These are phyloP conservation scores for Mythimna pallens DNA, from an alignment of 2,888 invertebrate species.

Conservation along the genomic window DNA sequence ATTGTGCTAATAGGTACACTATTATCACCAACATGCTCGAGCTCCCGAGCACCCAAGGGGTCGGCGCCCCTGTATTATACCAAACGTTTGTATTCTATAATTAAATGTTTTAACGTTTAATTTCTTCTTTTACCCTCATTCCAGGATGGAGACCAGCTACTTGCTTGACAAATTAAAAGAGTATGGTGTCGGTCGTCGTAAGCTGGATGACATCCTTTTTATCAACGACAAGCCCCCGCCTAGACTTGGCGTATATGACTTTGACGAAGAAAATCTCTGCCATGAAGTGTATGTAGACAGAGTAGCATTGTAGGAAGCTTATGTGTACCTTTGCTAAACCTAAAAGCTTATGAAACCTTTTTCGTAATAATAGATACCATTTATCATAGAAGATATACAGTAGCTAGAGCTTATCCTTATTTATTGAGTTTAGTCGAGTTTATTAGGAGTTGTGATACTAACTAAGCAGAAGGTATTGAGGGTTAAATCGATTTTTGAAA, in stretches of 20 bases:
- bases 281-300: constrained; percentile 87
- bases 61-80: too few species aligned
- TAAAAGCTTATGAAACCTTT: neutral
- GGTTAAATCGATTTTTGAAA: neutral
- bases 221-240: constrained; percentile 77
- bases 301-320: neutral
- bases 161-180: constrained; percentile 71
- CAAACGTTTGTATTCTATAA: neutral
- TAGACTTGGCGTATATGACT: constrained; percentile 87
- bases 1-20: neutral
- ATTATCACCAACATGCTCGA: too few species aligned
- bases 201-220: constrained; percentile 88
- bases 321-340: neutral
- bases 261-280: constrained; percentile 90
- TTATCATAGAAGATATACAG: neutral
- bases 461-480: neutral
- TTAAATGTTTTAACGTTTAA: neutral
- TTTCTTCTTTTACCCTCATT: constrained; percentile 11
- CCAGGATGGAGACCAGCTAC: constrained; percentile 50
- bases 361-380: neutral
- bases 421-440: neutral
- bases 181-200: constrained; percentile 85
- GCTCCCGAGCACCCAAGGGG: too few species aligned
- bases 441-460: neutral
- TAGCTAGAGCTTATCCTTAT: too few species aligned